These are phyloP conservation scores for Ceratosolen fusciceps DNA, from an alignment of 1,140 invertebrate genomes.

Conservation along the genomic window DNA sequence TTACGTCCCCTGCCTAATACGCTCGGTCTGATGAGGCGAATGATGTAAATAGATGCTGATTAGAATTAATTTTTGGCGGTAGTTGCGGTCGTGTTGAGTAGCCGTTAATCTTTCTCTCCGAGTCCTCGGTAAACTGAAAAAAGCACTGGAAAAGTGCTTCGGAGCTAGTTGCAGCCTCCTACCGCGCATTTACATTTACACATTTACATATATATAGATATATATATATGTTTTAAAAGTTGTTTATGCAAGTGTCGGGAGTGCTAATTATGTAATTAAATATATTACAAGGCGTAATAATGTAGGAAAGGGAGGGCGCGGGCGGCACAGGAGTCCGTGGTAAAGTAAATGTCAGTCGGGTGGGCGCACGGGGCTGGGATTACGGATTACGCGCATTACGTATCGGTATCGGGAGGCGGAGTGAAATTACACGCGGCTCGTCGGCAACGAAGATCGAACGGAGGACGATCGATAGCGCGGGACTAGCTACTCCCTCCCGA, in stretches of 20 bases:
- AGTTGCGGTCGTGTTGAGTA: neutral
- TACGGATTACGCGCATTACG: no score
- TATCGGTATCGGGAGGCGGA: conserved; percentile 29
- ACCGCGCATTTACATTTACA: neutral
- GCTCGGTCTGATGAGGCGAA: no score
- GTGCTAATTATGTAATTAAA: conserved; percentile 32
- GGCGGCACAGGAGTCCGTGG: neutral
- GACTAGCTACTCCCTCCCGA: neutral
- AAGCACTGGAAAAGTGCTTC: neutral
- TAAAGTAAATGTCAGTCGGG: neutral
- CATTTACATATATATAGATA: no score
- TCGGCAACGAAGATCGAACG: neutral
- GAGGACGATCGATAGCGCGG: neutral
- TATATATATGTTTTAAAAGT: no score
- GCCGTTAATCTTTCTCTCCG: neutral
- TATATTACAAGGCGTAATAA: conserved; percentile 17
- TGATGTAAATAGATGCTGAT: neutral
- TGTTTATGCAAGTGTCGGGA: conserved; percentile 3
- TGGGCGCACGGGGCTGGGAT: neutral
- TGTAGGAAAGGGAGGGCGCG: neutral
- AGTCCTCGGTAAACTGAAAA: neutral
- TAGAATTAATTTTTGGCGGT: neutral
- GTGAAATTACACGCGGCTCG: conserved; percentile 37
- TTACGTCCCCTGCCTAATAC: no score
- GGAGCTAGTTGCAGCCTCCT: no score